Percentiles rank a stretch among this genome's conserved stretches.
phyloP scores from a whole-genome alignment of 2,797 vertebrate genomes.

The Myripristis jacobus region DNA sequence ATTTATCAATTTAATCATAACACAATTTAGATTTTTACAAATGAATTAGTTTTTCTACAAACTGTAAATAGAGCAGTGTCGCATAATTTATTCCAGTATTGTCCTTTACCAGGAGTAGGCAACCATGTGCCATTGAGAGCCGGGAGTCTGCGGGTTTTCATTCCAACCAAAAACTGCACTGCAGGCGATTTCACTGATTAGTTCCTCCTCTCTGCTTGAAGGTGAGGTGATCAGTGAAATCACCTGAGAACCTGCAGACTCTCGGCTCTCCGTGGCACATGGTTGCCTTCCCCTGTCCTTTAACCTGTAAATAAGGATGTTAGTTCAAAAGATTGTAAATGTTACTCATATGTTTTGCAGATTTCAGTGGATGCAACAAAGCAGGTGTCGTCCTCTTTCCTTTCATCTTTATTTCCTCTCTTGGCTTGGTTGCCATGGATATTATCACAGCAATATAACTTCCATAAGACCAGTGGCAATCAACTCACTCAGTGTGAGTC shows the following conservation, averaged over 20 bases:
- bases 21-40: conserved; percentile 14
- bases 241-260: no score
- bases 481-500: conserved; percentile 5
- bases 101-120: no score
- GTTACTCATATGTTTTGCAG: neutral
- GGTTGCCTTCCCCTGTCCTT: no score
- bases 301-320: neutral
- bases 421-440: conserved; percentile 74
- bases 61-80: conserved; percentile 37
- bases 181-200: no score
- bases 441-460: conserved; percentile 62
- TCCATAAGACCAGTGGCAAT: conserved; percentile 34
- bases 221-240: no score
- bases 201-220: no score
- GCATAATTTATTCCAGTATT: conserved; percentile 42
- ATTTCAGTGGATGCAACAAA: conserved; percentile 43
- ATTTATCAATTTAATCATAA: conserved; percentile 31
- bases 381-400: conserved; percentile 30
- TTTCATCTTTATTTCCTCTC: conserved; percentile 42
- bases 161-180: no score
- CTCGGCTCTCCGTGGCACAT: no score
- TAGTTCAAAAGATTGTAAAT: conserved; percentile 11
- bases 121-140: no score
- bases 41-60: conserved; percentile 20
- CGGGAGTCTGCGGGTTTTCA: no score